These are phyloP conservation scores for Lutjanus erythropterus DNA, from an alignment of 2,113 vertebrate species.

Conservation along the genomic window DNA sequence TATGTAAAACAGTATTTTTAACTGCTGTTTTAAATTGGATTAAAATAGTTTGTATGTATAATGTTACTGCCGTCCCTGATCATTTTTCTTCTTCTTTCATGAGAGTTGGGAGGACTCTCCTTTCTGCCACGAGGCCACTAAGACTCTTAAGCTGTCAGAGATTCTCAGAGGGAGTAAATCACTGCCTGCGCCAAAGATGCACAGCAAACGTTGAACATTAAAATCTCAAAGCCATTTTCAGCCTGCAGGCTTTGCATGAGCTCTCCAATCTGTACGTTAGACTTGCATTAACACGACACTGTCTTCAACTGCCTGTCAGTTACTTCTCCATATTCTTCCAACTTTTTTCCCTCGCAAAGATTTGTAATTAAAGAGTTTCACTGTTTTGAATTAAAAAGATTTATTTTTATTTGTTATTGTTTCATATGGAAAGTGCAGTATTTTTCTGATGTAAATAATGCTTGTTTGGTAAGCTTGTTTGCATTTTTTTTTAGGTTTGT, in stretches of 20 bases:
- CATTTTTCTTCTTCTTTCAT: constrained; percentile 24
- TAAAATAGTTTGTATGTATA: constrained; percentile 63
- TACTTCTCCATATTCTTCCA: constrained; percentile 27
- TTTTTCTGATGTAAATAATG: constrained; percentile 86
- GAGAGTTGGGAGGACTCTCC: constrained; percentile 53
- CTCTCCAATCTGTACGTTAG: constrained; percentile 49
- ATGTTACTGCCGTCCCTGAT: constrained; percentile 35
- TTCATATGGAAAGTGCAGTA: constrained; percentile 81
- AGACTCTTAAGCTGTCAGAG: constrained; percentile 78
- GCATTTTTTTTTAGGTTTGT: constrained; percentile 71
- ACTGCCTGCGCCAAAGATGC: constrained; percentile 65
- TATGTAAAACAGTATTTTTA: constrained; percentile 71
- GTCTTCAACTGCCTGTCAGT: constrained; percentile 52
- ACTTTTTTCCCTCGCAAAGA: constrained; percentile 33
- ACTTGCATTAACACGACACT: constrained; percentile 58
- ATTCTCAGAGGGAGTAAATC: constrained; percentile 75
- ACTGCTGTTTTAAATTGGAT: constrained; percentile 72
- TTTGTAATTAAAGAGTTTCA: constrained; percentile 65
- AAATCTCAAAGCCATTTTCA: constrained; percentile 67
- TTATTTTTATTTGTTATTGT: constrained; percentile 74
- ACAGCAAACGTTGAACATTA: constrained; percentile 71
- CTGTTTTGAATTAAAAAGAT: constrained; percentile 62
- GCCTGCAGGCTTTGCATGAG: constrained; percentile 71
- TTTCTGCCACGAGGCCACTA: constrained; percentile 64
- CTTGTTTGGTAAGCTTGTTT: constrained; percentile 76